Evolutionary conservation across 1,140 invertebrate genomes (phyloP).

Genomic region (Hormaphis cornu): DNA sequence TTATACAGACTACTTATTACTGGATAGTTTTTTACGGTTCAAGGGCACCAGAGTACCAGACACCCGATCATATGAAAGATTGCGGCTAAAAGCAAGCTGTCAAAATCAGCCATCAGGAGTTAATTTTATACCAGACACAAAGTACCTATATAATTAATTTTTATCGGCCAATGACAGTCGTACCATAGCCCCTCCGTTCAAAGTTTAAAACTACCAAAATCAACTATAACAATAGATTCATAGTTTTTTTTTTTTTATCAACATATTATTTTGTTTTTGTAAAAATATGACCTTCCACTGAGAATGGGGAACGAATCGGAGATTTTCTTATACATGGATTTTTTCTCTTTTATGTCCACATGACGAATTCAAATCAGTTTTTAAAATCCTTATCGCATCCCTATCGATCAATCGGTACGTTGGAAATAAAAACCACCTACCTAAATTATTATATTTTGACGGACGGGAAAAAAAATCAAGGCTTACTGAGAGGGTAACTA

Average conservation of each 20-base stretch:
- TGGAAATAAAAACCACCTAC: too few species aligned
- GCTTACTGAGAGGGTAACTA: too few species aligned
- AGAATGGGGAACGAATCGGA: constrained; percentile 24
- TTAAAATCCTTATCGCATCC: too few species aligned
- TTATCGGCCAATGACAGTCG: constrained; percentile 10
- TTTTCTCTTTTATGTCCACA: background rate
- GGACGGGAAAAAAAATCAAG: too few species aligned
- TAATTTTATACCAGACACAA: constrained; percentile 3
- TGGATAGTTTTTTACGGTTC: constrained; percentile 13
- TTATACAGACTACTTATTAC: background rate
- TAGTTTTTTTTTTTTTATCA: background rate
- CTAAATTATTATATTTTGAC: too few species aligned
- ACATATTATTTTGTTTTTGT: background rate
- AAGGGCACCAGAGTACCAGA: constrained; percentile 15
- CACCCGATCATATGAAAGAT: background rate
- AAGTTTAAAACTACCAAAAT: background rate
- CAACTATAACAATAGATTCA: background rate
- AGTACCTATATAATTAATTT: constrained; percentile 2
- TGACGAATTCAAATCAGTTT: too few species aligned
- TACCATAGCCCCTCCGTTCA: background rate
- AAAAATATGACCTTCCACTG: constrained; percentile 8
- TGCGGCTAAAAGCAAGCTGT: too few species aligned
- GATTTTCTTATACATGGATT: background rate
- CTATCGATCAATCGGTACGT: too few species aligned
- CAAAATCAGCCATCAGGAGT: background rate